Percentiles rank a stretch among this genome's conserved stretches.
These are phyloP conservation scores for Oxyruncus cristatus DNA, from an alignment of 2,113 vertebrate genomes.

Conservation along the genomic window DNA sequence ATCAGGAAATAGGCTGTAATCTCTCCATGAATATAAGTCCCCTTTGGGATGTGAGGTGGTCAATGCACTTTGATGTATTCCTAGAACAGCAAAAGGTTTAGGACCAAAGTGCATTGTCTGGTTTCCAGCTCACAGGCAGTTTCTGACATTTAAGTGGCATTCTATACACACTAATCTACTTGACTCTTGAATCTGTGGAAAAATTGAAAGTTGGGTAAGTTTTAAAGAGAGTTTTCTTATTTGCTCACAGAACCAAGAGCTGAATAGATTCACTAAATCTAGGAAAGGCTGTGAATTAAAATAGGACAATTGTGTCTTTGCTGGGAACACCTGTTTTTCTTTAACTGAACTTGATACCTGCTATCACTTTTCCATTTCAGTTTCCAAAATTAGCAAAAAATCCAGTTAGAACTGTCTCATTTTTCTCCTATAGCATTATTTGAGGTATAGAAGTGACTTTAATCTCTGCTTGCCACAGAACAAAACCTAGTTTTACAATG, in stretches of 20 bases:
- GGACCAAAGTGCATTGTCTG: neutral
- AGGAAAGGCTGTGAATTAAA: neutral
- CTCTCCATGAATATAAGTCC: neutral
- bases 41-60: conserved; percentile 47
- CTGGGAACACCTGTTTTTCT: neutral
- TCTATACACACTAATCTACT: neutral
- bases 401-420: neutral
- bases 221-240: neutral
- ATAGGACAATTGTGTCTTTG: neutral
- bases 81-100: conserved; percentile 8
- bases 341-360: neutral
- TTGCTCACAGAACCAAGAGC: neutral
- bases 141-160: conserved; percentile 1
- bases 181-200: neutral
- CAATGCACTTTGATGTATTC: conserved; percentile 45
- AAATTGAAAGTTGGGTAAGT: neutral
- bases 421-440: neutral
- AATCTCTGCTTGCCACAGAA: neutral
- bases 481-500: conserved; percentile 45
- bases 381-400: neutral
- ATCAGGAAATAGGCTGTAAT: neutral
- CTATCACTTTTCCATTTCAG: neutral
- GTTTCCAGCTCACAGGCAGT: neutral
- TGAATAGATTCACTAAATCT: neutral
- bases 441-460: neutral